Percentiles rank a stretch among this genome's conserved stretches.
phyloP scores from a whole-genome alignment of 1,140 invertebrate genomes.

The Trachelipus rathkii region DNA sequence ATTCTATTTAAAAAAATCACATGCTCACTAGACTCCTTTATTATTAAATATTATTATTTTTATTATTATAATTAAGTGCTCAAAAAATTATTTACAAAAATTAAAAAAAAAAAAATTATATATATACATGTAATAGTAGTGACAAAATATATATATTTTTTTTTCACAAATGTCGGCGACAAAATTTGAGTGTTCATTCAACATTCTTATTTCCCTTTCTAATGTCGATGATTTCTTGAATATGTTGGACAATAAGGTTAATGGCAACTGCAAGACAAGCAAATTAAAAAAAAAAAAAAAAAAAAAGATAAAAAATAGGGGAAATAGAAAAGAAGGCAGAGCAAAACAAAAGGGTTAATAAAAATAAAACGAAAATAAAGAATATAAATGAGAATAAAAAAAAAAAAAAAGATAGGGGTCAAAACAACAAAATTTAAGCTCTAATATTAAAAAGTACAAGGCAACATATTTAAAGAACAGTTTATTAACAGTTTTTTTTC shows the following conservation, averaged over 20 bases:
- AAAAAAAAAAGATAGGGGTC: background rate
- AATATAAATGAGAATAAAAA: background rate
- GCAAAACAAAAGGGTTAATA: background rate
- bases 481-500: too few species aligned
- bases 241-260: slow-evolving; percentile 47
- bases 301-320: background rate
- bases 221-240: slow-evolving; percentile 45
- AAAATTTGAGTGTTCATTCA: slow-evolving; percentile 24
- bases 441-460: too few species aligned
- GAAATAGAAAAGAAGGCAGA: background rate
- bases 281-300: background rate
- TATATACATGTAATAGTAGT: background rate
- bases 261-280: slow-evolving; percentile 45
- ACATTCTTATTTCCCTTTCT: slow-evolving; percentile 8
- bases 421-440: too few species aligned
- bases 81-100: background rate
- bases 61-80: background rate
- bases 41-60: too few species aligned
- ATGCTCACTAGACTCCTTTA: background rate
- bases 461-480: too few species aligned
- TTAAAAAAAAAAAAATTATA: background rate
- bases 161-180: background rate
- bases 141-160: background rate
- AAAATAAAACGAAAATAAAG: background rate
- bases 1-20: background rate